Evolutionary conservation across 2,113 vertebrate genomes (phyloP).

Genomic region (Campylomormyrus numenius): DNA sequence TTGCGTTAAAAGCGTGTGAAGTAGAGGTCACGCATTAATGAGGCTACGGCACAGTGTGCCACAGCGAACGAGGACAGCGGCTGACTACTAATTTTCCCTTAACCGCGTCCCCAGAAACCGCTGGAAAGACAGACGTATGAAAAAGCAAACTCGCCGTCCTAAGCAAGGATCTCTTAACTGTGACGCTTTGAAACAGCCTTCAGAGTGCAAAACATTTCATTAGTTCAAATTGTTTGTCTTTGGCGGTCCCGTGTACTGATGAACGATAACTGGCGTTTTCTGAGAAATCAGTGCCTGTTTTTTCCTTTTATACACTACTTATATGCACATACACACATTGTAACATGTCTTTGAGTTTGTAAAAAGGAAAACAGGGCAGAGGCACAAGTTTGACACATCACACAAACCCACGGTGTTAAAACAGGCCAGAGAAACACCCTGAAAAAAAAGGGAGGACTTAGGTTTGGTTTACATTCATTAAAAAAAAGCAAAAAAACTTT

Average conservation of each 20-base stretch:
- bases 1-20: neutral
- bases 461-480: neutral
- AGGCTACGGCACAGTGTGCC: neutral
- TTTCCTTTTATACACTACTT: neutral
- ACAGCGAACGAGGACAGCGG: neutral
- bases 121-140: neutral
- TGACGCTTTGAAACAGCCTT: neutral
- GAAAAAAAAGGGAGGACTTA: neutral
- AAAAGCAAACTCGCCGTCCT: neutral
- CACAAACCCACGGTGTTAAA: neutral
- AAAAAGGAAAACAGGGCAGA: constrained; percentile 52
- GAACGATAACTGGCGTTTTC: neutral
- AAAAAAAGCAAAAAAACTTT: neutral
- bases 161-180: neutral
- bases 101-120: neutral
- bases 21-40: neutral
- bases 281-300: neutral
- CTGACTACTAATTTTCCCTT: neutral
- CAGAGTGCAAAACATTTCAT: neutral
- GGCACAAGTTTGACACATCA: constrained; percentile 51
- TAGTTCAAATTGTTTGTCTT: neutral
- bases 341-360: constrained; percentile 40
- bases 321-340: constrained; percentile 29
- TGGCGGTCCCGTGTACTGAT: neutral
- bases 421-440: neutral